phyloP scores from a whole-genome alignment of 2,113 vertebrate genomes.

The Siniperca chuatsi region DNA sequence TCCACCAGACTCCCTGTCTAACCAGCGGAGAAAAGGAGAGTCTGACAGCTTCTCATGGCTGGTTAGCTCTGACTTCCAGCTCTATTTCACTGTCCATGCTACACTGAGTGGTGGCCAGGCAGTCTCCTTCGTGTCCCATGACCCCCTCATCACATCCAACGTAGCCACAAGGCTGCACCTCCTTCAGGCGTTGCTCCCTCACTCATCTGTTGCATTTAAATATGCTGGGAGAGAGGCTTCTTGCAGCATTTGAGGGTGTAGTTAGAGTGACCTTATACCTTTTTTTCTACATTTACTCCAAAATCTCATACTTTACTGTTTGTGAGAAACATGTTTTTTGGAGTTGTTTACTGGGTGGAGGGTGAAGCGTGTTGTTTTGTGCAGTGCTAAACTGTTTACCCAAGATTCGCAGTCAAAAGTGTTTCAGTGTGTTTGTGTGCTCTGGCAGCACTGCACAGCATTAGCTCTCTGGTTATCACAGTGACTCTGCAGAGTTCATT shows the following conservation, averaged over 20 bases:
- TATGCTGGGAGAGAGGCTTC: not conserved
- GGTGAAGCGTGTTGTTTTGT: slow-evolving; percentile 40
- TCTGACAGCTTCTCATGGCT: not conserved
- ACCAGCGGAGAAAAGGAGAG: not conserved
- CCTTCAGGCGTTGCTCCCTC: not conserved
- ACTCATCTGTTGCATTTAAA: not conserved
- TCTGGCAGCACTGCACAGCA: slow-evolving; percentile 33
- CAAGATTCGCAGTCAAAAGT: slow-evolving; percentile 42
- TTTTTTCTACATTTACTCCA: not conserved
- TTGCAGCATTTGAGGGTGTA: not conserved
- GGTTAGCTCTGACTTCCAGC: not conserved
- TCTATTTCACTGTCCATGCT: not conserved
- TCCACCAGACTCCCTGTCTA: not conserved
- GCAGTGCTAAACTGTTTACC: slow-evolving; percentile 52
- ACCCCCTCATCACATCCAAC: not conserved
- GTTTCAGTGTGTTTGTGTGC: slow-evolving; percentile 53
- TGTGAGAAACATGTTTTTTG: slow-evolving; percentile 13
- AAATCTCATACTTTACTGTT: slow-evolving; percentile 23
- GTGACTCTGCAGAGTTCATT: slow-evolving; percentile 68
- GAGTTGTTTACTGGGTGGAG: slow-evolving; percentile 34
- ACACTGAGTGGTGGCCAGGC: not conserved
- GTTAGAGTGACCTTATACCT: not conserved
- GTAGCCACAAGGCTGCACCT: not conserved
- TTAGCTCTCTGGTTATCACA: slow-evolving; percentile 58
- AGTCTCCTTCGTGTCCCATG: not conserved